phyloP scores from a whole-genome alignment of 2,797 vertebrate species.

The Setipinna tenuifilis region DNA sequence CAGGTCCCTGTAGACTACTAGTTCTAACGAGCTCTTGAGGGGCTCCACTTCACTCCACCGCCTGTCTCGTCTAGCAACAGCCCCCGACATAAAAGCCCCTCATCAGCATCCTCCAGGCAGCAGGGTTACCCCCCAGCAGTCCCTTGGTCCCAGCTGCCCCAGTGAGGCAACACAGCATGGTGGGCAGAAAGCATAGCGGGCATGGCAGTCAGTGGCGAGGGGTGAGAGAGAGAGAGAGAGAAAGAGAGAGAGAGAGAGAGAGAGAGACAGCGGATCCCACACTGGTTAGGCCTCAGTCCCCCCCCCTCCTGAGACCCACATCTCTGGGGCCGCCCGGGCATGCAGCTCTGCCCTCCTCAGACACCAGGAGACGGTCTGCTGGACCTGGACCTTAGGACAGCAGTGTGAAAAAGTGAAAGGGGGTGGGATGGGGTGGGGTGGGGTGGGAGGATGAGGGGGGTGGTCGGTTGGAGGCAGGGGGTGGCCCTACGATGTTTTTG shows the following conservation, averaged over 20 bases:
- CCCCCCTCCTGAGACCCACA: background rate
- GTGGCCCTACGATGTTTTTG: background rate
- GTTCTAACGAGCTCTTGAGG: background rate
- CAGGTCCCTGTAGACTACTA: background rate
- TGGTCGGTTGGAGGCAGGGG: too few relatives aligned
- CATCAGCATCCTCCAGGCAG: background rate
- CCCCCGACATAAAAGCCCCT: background rate
- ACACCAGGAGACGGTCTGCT: background rate
- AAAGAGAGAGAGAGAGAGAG: too few relatives aligned
- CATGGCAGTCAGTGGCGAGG: background rate
- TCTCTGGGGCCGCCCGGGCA: background rate
- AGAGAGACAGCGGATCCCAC: too few relatives aligned
- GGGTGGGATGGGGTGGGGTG: too few relatives aligned
- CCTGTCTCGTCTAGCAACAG: background rate
- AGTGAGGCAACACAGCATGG: background rate
- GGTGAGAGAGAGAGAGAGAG: background rate
- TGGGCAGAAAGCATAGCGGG: too few relatives aligned
- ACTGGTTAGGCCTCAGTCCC: background rate
- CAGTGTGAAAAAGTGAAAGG: background rate
- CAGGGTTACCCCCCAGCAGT: background rate
- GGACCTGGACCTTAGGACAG: background rate
- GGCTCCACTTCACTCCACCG: background rate
- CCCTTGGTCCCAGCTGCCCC: background rate
- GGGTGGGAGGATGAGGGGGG: too few relatives aligned
- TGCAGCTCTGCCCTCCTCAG: background rate